A percentile compares a stretch with the other conserved stretches of the same genome.
Evolutionary conservation across 2,888 invertebrate species (phyloP).

Genomic region (Cheilosia impressa): DNA sequence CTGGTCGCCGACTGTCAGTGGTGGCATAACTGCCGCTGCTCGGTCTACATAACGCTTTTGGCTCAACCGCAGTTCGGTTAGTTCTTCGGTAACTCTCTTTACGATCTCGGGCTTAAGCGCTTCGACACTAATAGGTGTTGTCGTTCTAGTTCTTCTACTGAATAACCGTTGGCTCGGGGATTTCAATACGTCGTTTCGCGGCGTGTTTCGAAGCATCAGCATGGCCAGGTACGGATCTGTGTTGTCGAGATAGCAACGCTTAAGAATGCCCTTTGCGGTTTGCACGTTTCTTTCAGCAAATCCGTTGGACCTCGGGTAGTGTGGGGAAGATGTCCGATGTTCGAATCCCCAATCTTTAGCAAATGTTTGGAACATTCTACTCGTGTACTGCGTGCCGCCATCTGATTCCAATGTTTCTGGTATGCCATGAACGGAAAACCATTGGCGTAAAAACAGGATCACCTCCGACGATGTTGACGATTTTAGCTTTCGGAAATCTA

Average conservation of each 20-base stretch:
- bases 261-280: conserved; percentile 12
- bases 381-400: conserved; percentile 19
- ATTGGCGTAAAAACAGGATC: not conserved
- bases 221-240: conserved; percentile 13
- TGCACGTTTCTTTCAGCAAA: conserved; percentile 16
- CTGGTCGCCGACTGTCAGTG: conserved; percentile 32
- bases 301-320: conserved; percentile 28
- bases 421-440: conserved; percentile 30
- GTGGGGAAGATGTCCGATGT: conserved; percentile 15
- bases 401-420: conserved; percentile 13
- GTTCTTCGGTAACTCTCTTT: conserved; percentile 30
- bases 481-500: conserved; percentile 11
- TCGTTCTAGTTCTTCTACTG: conserved; percentile 3
- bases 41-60: conserved; percentile 51
- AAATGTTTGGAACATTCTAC: not conserved
- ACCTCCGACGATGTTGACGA: conserved; percentile 14
- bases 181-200: conserved; percentile 1
- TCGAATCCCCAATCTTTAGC: conserved; percentile 6
- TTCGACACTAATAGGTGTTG: not conserved
- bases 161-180: conserved; percentile 4
- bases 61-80: conserved; percentile 27
- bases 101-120: not conserved
- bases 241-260: not conserved
- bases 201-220: conserved; percentile 4
- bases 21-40: conserved; percentile 19